A percentile compares a stretch with the other conserved stretches of the same genome.
Evolutionary conservation across 2,888 invertebrate genomes (phyloP).

Genomic region (Thera obeliscata): DNA sequence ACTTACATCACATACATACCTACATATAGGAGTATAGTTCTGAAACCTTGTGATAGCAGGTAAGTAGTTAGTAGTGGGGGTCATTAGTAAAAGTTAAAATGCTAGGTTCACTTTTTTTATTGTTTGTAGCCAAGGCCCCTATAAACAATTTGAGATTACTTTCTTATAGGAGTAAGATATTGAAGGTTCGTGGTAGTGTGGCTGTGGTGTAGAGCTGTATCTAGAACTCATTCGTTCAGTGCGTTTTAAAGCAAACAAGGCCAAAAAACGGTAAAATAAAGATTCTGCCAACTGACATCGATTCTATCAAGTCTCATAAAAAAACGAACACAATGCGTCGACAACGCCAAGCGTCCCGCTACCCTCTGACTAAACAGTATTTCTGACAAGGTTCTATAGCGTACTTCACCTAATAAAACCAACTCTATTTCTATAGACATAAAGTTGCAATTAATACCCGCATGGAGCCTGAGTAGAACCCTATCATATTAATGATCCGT

Average conservation of each 20-base stretch:
- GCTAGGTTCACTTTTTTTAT: too few relatives aligned
- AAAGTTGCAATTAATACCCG: constrained; percentile 44
- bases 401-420: constrained; percentile 28
- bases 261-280: constrained; percentile 83
- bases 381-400: constrained; percentile 55
- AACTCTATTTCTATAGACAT: constrained; percentile 25
- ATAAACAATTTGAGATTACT: too few relatives aligned
- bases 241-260: constrained; percentile 63
- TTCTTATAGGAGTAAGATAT: too few relatives aligned
- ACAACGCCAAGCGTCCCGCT: constrained; percentile 74
- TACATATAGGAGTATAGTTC: too few relatives aligned
- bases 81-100: too few relatives aligned
- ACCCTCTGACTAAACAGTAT: constrained; percentile 64
- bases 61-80: too few relatives aligned
- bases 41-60: too few relatives aligned
- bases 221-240: constrained; percentile 26
- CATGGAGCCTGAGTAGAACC: constrained; percentile 52
- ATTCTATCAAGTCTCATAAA: constrained; percentile 77
- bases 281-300: constrained; percentile 84
- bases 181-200: too few relatives aligned
- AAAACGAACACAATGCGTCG: constrained; percentile 78
- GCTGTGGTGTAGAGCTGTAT: constrained; percentile 21
- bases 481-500: constrained; percentile 50
- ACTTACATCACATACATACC: too few relatives aligned
- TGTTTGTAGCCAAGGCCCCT: too few relatives aligned